A percentile compares a stretch with the other conserved stretches of the same genome.
These are phyloP conservation scores for Manis pentadactyla DNA, from an alignment of 2,797 vertebrate species.

Conservation along the genomic window DNA sequence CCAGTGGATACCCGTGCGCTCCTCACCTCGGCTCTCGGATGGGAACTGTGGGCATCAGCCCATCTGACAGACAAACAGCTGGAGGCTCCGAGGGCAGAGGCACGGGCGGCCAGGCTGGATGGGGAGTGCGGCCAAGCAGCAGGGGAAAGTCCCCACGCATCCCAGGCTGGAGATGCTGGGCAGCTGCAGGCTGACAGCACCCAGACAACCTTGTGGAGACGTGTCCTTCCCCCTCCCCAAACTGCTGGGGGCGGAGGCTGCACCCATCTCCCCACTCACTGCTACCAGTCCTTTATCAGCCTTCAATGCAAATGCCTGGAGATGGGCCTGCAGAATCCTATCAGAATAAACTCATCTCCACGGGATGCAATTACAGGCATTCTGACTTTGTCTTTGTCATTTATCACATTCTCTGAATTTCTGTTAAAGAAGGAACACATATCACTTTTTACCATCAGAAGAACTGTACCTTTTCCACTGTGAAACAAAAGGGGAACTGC, in stretches of 20 bases:
- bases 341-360: not conserved
- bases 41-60: not conserved
- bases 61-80: not conserved
- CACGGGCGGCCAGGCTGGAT: too few relatives aligned
- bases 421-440: not conserved
- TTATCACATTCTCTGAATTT: not conserved
- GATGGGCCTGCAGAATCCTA: too few relatives aligned
- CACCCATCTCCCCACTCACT: too few relatives aligned
- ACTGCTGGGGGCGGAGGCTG: rapidly evolving
- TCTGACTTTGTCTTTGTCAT: not conserved
- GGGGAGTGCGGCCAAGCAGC: not conserved
- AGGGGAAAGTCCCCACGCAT: not conserved
- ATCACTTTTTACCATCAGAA: not conserved
- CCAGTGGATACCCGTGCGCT: rapidly evolving
- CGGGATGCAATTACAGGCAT: not conserved
- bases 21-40: not conserved
- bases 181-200: not conserved
- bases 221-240: not conserved
- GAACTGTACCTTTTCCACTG: not conserved
- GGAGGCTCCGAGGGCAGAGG: not conserved
- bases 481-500: not conserved
- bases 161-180: not conserved
- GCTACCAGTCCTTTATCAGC: not conserved
- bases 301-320: not conserved
- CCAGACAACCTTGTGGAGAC: not conserved